phyloP scores from a whole-genome alignment of 2,888 invertebrate species.

The Conus canariensis region DNA sequence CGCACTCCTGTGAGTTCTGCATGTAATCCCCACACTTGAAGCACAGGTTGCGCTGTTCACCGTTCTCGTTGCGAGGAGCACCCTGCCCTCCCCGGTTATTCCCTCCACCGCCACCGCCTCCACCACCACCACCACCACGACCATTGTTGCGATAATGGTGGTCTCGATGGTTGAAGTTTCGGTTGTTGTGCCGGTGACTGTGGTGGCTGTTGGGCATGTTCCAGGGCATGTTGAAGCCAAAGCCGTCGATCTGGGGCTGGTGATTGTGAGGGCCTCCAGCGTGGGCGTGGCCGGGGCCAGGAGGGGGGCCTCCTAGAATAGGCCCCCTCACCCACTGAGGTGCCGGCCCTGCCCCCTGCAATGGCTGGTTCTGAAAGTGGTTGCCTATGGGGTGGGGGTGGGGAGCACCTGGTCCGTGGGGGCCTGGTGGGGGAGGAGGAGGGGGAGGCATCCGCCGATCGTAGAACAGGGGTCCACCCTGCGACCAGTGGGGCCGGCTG shows the following conservation, averaged over 20 bases:
- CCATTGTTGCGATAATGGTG: constrained; percentile 37
- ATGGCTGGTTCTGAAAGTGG: constrained; percentile 49
- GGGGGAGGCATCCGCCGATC: constrained; percentile 53
- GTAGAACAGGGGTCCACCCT: constrained; percentile 57
- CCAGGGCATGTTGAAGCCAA: constrained; percentile 55
- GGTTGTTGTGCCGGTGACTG: constrained; percentile 46
- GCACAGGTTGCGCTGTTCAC: constrained; percentile 58
- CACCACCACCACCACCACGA: constrained; percentile 47
- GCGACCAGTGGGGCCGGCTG: constrained; percentile 56
- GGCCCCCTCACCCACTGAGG: constrained; percentile 50
- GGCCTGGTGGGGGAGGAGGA: constrained; percentile 44
- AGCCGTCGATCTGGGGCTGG: constrained; percentile 52
- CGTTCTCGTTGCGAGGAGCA: constrained; percentile 32
- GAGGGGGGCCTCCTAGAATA: constrained; percentile 34
- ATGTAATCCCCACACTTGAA: constrained; percentile 69
- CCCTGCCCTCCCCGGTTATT: constrained; percentile 38
- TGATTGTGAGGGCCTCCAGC: constrained; percentile 38
- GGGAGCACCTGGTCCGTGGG: constrained; percentile 43
- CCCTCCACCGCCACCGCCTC: constrained; percentile 46
- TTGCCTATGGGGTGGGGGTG: constrained; percentile 46
- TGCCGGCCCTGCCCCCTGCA: constrained; percentile 48
- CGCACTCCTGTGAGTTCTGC: constrained; percentile 68
- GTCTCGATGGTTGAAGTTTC: constrained; percentile 30
- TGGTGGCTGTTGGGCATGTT: constrained; percentile 49
- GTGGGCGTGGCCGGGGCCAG: not conserved